These are phyloP conservation scores for Scytalopus superciliaris DNA, from an alignment of 2,113 vertebrate genomes.

Conservation along the genomic window DNA sequence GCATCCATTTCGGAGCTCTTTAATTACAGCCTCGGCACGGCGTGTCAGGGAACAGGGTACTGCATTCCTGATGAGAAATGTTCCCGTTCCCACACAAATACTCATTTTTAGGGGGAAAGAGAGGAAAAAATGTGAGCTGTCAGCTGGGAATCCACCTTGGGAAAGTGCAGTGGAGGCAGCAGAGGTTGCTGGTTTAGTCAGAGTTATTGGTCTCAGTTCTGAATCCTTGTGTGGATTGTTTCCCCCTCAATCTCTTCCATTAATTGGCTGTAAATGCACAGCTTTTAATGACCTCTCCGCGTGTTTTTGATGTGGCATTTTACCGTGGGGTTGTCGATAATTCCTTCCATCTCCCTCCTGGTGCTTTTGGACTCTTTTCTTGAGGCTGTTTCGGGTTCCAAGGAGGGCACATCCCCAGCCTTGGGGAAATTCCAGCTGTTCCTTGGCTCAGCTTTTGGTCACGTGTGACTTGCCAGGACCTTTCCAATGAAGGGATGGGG, in stretches of 20 bases:
- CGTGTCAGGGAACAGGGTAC: neutral
- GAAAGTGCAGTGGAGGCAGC: neutral
- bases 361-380: neutral
- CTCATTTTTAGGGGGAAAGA: neutral
- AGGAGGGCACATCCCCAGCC: neutral
- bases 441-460: neutral
- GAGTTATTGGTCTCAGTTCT: neutral
- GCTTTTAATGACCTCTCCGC: neutral
- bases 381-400: neutral
- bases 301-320: neutral
- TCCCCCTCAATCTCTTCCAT: neutral
- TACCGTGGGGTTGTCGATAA: neutral
- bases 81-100: neutral
- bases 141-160: neutral
- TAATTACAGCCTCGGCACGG: neutral
- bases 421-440: neutral
- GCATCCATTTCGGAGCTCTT: neutral
- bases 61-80: neutral
- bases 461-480: rapidly evolving
- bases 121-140: neutral
- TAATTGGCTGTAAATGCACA: neutral
- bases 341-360: neutral
- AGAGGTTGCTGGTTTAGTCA: neutral
- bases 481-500: neutral
- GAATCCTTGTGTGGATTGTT: neutral